Base-by-base conservation (phyloP, 2,113 vertebrate genomes). In the Suncus etruscus region DNA sequence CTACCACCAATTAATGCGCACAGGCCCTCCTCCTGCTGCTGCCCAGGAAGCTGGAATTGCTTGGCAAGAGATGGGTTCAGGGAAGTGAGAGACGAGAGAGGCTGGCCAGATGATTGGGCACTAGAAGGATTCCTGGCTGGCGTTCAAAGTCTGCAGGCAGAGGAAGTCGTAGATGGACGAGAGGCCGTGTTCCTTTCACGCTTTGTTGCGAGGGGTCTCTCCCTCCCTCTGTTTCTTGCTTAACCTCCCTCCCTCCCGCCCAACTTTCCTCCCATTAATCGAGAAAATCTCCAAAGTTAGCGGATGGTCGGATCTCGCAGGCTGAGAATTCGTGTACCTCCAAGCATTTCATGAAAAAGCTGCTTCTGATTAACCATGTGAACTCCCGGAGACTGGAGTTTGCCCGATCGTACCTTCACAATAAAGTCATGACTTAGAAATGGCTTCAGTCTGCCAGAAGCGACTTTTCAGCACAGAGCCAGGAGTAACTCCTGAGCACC, bases 291-390 rank as follows among this genome's bases (percentile, higher is more conserved):
- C 94, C 80, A 85, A 74, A 82, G 91, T 83, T 9, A 83, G 20
- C 95, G 91, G 84, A 97, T 96, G 97, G 96, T 97, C 91, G 81
- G 97, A 96, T 98, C 98, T 99, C 97, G 97, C 98, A 98, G 98
- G 98, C 97, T 98, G 98, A 99, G 98, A 98, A 96, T 95, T 96
- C 90, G 96, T 97, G 97, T 96, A 96, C 95, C 91, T 96, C 94
- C 95, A 87, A 97, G 96, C 98, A 97, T 98, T 98, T 96, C 95
- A 97, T 95, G 93, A 97, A 96, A 94, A 96, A 97, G 97, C 96
- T 97, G 97, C 97, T 95, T 97, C 94, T 97, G 94, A 96, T 96
- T 97, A 97, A 96, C 95, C 80, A 31, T 54, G 63, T 86, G 86
- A 70, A 84, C 94, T 95, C 92, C 93, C 96, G 94, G 91, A 63